These are phyloP conservation scores for Myathropa florea DNA, from an alignment of 2,888 invertebrate genomes.

Conservation along the genomic window DNA sequence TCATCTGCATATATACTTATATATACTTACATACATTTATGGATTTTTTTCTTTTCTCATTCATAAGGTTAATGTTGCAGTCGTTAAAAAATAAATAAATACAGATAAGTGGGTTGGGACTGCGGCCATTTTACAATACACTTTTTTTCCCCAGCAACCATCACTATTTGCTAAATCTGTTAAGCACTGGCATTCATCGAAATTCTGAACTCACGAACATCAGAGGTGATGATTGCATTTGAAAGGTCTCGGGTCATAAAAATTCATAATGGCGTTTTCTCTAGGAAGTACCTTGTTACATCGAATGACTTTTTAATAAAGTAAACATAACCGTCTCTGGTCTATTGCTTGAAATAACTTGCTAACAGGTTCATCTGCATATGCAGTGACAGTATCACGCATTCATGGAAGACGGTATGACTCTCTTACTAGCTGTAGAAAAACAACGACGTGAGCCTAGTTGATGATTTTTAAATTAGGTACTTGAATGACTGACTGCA, in stretches of 20 bases:
- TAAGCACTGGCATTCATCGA: constrained; percentile 75
- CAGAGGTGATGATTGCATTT: constrained; percentile 59
- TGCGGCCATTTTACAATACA: constrained; percentile 53
- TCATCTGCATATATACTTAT: too few relatives aligned
- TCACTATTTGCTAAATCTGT: constrained; percentile 78
- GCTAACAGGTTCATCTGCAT: constrained; percentile 34
- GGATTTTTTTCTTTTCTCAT: not conserved
- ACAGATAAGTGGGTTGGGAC: constrained; percentile 49
- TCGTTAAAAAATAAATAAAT: constrained; percentile 48
- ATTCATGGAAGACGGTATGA: not conserved
- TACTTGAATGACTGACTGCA: constrained; percentile 28
- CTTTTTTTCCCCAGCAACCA: constrained; percentile 63
- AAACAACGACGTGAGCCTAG: constrained; percentile 10
- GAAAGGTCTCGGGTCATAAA: constrained; percentile 35
- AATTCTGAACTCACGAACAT: constrained; percentile 33
- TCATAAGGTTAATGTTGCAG: not conserved
- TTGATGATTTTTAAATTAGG: not conserved
- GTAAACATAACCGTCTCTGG: constrained; percentile 48
- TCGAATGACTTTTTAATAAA: constrained; percentile 53
- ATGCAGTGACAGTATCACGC: constrained; percentile 15
- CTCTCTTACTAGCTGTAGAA: not conserved
- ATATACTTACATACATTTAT: not conserved
- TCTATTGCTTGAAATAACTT: constrained; percentile 23
- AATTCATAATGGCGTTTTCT: constrained; percentile 40
- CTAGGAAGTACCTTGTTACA: constrained; percentile 56